phyloP scores from a whole-genome alignment of 1,140 invertebrate species.

The Glomeris maerens region DNA sequence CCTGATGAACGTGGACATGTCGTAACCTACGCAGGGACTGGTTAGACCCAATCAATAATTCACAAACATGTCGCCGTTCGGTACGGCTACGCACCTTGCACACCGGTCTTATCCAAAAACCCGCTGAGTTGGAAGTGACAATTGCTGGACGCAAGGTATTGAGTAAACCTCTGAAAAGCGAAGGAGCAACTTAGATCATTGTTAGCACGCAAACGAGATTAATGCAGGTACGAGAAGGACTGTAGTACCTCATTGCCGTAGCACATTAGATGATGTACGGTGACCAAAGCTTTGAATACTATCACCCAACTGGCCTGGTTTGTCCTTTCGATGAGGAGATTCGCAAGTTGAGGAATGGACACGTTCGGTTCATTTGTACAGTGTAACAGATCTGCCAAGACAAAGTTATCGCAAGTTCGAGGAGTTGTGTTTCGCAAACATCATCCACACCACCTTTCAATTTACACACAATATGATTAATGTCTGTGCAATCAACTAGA shows the following conservation, averaged over 20 bases:
- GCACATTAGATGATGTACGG: constrained; percentile 96
- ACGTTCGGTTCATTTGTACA: constrained; percentile 99
- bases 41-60: background rate
- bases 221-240: background rate
- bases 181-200: constrained; percentile 15
- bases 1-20: constrained; percentile 98
- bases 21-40: constrained; percentile 59
- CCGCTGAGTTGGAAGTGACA: constrained; percentile 94
- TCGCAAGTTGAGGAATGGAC: constrained; percentile 96
- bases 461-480: too few relatives aligned
- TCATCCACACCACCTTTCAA: too few relatives aligned
- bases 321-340: constrained; percentile 91
- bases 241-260: constrained; percentile 89
- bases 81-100: constrained; percentile 57
- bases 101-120: constrained; percentile 86
- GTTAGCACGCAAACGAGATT: background rate
- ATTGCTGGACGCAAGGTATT: constrained; percentile 98
- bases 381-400: constrained; percentile 91
- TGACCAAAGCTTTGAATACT: constrained; percentile 95
- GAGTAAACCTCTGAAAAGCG: constrained; percentile 86
- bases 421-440: too few relatives aligned
- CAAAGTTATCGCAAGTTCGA: too few relatives aligned
- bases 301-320: constrained; percentile 97
- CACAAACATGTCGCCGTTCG: background rate
- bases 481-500: too few relatives aligned